Percentiles rank a stretch among this genome's conserved stretches.
Conservation (phyloP, 2,113 vertebrate species). For the Zosterops borbonicus region DNA sequence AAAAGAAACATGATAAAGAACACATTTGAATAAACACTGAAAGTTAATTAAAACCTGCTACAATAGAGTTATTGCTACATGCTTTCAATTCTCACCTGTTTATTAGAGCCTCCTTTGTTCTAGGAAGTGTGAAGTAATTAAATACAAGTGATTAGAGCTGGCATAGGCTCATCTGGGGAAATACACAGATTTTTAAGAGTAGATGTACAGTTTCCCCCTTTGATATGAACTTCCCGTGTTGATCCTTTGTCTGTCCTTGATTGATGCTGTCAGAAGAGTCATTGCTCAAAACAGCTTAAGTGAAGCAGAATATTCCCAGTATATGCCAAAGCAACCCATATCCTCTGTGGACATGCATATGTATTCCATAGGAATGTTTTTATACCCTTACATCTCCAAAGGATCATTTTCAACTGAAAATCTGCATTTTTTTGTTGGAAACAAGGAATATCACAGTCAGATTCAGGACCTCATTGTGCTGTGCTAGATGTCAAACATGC, state of each 20-base stretch:
- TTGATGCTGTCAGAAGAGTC: background rate
- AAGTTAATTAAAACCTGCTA: background rate
- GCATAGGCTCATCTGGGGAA: background rate
- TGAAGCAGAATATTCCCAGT: background rate
- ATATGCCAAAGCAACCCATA: background rate
- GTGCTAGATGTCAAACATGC: fast-evolving
- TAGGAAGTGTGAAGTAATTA: slow-evolving; percentile 15
- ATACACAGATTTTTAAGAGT: background rate
- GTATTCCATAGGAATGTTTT: background rate
- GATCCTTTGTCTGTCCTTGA: background rate
- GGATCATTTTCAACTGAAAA: background rate
- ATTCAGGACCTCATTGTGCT: background rate
- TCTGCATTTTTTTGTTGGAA: background rate
- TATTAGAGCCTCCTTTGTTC: background rate
- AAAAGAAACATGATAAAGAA: background rate
- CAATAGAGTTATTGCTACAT: background rate
- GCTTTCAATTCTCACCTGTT: slow-evolving; percentile 13
- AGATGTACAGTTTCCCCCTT: background rate
- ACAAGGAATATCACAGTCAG: background rate
- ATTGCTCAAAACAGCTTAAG: background rate
- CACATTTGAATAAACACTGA: background rate
- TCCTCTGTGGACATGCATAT: background rate
- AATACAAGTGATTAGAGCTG: background rate
- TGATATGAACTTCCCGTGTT: background rate
- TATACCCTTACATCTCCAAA: background rate